phyloP scores from a whole-genome alignment of 2,113 vertebrate genomes.

The Lagopus muta region DNA sequence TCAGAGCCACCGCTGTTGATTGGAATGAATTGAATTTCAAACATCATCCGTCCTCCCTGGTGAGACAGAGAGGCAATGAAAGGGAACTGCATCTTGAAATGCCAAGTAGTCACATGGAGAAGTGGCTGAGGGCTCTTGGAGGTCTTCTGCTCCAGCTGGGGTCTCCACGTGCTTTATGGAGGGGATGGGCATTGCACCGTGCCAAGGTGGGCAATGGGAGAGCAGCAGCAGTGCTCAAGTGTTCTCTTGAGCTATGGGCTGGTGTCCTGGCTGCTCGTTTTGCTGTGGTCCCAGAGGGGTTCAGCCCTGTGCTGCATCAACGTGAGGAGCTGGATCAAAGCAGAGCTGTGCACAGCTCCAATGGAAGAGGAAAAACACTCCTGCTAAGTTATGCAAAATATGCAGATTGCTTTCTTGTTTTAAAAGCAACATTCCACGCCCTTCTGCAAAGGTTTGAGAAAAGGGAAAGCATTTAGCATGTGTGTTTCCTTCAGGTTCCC shows the following conservation, averaged over 20 bases:
- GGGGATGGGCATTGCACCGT: not conserved
- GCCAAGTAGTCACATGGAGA: not conserved
- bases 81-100: not conserved
- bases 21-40: conserved; percentile 6
- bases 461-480: not conserved
- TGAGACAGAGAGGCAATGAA: not conserved
- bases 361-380: not conserved
- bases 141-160: not conserved
- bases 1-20: not conserved
- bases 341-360: not conserved
- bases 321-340: not conserved
- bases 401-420: conserved; percentile 13
- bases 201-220: not conserved
- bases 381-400: not conserved
- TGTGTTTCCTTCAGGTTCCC: not conserved
- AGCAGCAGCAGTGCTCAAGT: not conserved
- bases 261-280: not conserved
- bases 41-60: not conserved
- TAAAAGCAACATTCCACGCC: not conserved
- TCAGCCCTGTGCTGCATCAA: not conserved
- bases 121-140: not conserved
- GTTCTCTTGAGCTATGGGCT: not conserved
- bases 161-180: not conserved
- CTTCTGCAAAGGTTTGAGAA: not conserved
- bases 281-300: not conserved